A percentile compares a stretch with the other conserved stretches of the same genome.
phyloP scores from a whole-genome alignment of 2,113 vertebrate species.

The Orycteropus afer region DNA sequence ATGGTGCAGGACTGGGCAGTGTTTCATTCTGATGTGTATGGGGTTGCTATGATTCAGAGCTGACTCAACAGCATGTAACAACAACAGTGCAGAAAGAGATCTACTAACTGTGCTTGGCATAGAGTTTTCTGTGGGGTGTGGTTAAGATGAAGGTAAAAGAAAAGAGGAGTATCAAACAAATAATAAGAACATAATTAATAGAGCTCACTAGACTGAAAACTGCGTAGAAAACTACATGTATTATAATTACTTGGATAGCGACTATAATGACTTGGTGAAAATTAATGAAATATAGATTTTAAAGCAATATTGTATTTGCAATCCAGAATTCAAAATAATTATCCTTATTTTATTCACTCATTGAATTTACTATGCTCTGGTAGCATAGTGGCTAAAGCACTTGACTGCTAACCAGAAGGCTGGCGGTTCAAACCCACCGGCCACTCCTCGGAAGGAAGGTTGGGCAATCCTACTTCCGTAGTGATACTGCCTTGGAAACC shows the following conservation, averaged over 20 bases:
- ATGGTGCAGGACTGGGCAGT: too few species aligned
- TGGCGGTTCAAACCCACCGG: too few species aligned
- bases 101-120: not conserved
- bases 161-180: not conserved
- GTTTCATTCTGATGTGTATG: too few species aligned
- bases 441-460: too few species aligned
- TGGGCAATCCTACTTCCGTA: too few species aligned
- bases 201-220: not conserved
- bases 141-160: not conserved
- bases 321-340: conserved; percentile 14
- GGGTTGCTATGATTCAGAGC: too few species aligned
- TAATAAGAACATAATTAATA: not conserved
- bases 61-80: too few species aligned
- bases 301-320: conserved; percentile 10
- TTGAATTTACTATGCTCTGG: not conserved
- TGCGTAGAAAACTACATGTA: not conserved
- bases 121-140: not conserved
- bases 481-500: too few species aligned
- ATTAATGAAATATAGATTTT: not conserved
- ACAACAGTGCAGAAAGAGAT: not conserved
- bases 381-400: too few species aligned
- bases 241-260: not conserved
- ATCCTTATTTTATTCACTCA: not conserved
- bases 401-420: too few species aligned
- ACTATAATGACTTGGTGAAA: not conserved